Base-by-base conservation (phyloP, 2,797 vertebrate genomes). In the Diceros bicornis region DNA sequence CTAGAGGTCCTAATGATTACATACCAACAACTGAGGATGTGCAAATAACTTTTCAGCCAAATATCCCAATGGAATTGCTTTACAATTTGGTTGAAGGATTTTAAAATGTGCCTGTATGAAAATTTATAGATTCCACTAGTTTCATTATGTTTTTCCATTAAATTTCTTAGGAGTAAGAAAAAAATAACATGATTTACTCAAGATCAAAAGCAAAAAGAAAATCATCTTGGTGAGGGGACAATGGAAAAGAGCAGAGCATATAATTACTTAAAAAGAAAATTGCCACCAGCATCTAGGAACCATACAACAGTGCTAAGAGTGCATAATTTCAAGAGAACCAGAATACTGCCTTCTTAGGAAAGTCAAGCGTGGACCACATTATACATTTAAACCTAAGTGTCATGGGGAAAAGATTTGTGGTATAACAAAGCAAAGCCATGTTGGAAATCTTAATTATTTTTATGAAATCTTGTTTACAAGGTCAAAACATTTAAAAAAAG, bases 151-250 rank as follows among this genome's bases (percentile, higher is more conserved):
- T 87, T 91, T 89, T 61, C n/a, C 64, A 81, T 95, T 64, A 81
- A 32, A 85, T 78, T 89, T 90, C 85, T 95, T 75, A 68, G n/a
- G 41, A 50, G 50, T 77, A 59, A 94, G 59, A 50, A 68, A 84
- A 61, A 57, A 91, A 89, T 14, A 77, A 14, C 32, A 64, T 21
- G 44, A 95, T 68, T 95, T 96, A 50, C 52, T 62, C 17, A 57
- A 89, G 61, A 88, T 96, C 84, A 90, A 96, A 91, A 87, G 84
- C 61, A 82, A 92, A 94, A 0, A 47, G 32, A 68, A 94, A 78
- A 77, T 57, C 61, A 50, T 64, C 82, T 74, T 20, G 1, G 20
- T 16, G 21, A 64, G 83, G 83, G 62, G 27, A 52, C 16, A 44
- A 71, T 44, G 18, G 14, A 77, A 79, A 71, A 32, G 57, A 74